A percentile compares a stretch with the other conserved stretches of the same genome.
Evolutionary conservation across 2,888 invertebrate species (phyloP).

Genomic region (Hipparchia sbordonii): DNA sequence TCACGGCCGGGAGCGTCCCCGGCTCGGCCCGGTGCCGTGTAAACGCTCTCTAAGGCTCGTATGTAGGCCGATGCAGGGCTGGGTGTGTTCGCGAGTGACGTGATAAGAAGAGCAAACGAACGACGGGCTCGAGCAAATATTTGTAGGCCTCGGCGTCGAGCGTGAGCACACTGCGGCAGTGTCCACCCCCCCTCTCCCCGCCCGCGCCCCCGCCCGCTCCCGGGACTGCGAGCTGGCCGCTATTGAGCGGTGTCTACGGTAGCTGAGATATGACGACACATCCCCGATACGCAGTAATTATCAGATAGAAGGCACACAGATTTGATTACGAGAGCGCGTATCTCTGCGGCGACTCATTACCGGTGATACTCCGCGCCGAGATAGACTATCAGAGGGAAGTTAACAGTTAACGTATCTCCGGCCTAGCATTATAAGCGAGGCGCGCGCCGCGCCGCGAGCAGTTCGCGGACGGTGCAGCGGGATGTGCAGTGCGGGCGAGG

Average conservation of each 20-base stretch:
- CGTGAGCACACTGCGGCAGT: conserved; percentile 24
- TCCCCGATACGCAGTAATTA: conserved; percentile 75
- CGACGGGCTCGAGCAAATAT: conserved; percentile 63
- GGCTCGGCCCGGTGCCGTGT: neutral
- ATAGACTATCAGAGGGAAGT: conserved; percentile 37
- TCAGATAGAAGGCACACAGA: conserved; percentile 75
- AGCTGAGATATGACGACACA: conserved; percentile 68
- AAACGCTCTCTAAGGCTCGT: neutral
- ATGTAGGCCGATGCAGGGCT: conserved; percentile 41
- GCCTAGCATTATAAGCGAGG: neutral
- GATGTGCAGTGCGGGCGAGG: neutral
- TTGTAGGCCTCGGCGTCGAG: conserved; percentile 60
- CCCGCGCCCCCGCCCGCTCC: conserved; percentile 26
- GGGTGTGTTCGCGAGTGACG: conserved; percentile 61
- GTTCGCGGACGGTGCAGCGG: neutral
- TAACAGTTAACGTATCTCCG: conserved; percentile 18
- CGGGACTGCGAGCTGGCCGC: conserved; percentile 32
- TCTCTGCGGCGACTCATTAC: conserved; percentile 59
- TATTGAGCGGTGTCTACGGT: conserved; percentile 51
- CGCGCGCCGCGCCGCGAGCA: conserved; percentile 15
- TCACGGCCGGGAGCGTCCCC: neutral
- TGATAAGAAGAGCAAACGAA: conserved; percentile 68
- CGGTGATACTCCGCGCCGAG: conserved; percentile 43
- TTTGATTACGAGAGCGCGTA: conserved; percentile 74
- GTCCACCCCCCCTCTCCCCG: conserved; percentile 37